Conservation (phyloP, 2,888 invertebrate species). For the Hirtodrosophila duncani region DNA sequence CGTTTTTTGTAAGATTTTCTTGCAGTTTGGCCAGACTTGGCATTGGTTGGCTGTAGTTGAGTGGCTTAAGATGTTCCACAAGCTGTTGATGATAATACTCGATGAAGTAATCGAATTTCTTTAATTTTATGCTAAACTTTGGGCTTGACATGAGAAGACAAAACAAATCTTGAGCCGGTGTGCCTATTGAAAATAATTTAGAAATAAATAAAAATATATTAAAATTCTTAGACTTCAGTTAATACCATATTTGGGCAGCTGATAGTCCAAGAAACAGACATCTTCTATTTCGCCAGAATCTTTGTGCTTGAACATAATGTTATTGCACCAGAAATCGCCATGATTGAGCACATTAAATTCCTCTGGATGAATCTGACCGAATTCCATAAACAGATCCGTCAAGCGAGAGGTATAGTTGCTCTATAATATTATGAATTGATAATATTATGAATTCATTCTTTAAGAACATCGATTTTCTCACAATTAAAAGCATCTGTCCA, state of each 20-base stretch:
- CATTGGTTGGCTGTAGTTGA: constrained; percentile 59
- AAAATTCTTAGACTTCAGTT: accelerated
- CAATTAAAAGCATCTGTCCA: constrained; percentile 52
- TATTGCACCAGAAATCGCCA: constrained; percentile 76
- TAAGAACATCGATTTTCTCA: constrained; percentile 19
- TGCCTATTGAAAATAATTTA: constrained; percentile 15
- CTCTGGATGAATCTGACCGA: constrained; percentile 35
- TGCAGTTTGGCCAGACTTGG: constrained; percentile 71
- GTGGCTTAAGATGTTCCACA: constrained; percentile 53
- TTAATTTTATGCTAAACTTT: constrained; percentile 60
- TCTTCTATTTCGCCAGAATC: constrained; percentile 55
- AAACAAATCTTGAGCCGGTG: constrained; percentile 73
- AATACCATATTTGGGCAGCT: constrained; percentile 64
- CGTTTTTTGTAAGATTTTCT: constrained; percentile 56
- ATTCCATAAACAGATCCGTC: constrained; percentile 50
- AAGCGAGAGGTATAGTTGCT: constrained; percentile 39
- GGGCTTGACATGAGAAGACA: constrained; percentile 72
- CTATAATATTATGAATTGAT: constrained; percentile 16
- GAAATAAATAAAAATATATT: accelerated
- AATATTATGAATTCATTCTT: no score
- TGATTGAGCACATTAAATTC: constrained; percentile 68
- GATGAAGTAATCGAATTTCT: constrained; percentile 73
- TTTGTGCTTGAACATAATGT: constrained; percentile 72
- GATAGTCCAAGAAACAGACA: constrained; percentile 74
- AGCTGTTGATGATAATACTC: constrained; percentile 71